Evolutionary conservation across 92 coral and sea anemone species (phyloP).

Genomic region (Anthopleura xanthogrammica): DNA sequence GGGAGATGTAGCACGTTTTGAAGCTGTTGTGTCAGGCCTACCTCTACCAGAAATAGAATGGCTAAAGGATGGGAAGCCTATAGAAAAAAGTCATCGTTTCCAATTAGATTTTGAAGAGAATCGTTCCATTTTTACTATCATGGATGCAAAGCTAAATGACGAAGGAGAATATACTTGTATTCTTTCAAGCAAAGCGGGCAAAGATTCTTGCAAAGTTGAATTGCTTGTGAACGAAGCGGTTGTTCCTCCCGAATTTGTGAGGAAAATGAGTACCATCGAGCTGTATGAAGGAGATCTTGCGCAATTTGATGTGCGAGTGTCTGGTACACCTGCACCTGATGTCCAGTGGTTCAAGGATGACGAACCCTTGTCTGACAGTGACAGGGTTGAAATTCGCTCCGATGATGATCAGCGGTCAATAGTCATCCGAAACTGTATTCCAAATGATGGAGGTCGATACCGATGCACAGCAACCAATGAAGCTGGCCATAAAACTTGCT

Average conservation of each 20-base stretch:
- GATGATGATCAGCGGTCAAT: conserved; percentile 90
- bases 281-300: conserved; percentile 87
- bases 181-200: conserved; percentile 85
- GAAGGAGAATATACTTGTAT: conserved; percentile 90
- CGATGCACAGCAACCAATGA: conserved; percentile 80
- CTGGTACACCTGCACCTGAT: conserved; percentile 94
- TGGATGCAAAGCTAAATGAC: conserved; percentile 83
- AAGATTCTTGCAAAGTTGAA: conserved; percentile 80
- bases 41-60: conserved; percentile 91
- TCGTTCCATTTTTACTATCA: conserved; percentile 70
- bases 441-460: conserved; percentile 77
- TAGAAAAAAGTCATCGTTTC: conserved; percentile 62
- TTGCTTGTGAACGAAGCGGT: conserved; percentile 83
- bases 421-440: conserved; percentile 68
- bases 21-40: conserved; percentile 67
- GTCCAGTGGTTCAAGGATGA: conserved; percentile 86
- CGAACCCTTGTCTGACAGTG: conserved; percentile 58
- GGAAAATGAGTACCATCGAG: conserved; percentile 75
- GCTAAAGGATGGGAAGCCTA: conserved; percentile 85
- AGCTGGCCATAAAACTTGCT: conserved; percentile 76
- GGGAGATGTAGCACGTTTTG: conserved; percentile 65
- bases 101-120: conserved; percentile 75
- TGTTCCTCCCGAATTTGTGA: conserved; percentile 83
- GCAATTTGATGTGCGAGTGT: conserved; percentile 86
- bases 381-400: conserved; percentile 61